A percentile compares a stretch with the other conserved stretches of the same genome.
Conservation (phyloP, 53 echinoderm and acorn worm genomes). For the Henricia sp. region DNA sequence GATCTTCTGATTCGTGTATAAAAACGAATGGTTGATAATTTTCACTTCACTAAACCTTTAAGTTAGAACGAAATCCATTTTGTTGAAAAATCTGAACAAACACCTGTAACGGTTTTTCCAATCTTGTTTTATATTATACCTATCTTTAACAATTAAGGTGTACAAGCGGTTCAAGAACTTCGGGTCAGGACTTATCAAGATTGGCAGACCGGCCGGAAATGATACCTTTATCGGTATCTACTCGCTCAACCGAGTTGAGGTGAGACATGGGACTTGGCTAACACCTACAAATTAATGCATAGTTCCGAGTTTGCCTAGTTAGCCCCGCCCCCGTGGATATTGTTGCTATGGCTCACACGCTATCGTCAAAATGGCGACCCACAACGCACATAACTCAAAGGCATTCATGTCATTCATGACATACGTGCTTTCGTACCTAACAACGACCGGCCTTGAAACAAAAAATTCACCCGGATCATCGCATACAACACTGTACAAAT, state of each 20-base stretch:
- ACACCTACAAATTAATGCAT: background rate
- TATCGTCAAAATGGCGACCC: background rate
- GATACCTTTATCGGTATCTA: slow-evolving; percentile 86
- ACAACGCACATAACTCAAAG: too few relatives aligned
- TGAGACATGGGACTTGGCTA: slow-evolving; percentile 4
- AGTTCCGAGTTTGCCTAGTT: background rate
- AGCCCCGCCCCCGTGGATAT: too few relatives aligned
- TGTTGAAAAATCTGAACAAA: too few relatives aligned
- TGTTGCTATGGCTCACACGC: background rate
- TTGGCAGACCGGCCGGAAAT: slow-evolving; percentile 70
- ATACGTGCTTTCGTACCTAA: too few relatives aligned
- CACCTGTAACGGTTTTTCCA: background rate
- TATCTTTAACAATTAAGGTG: slow-evolving; percentile 60
- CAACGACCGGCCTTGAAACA: too few relatives aligned
- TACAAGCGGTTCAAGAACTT: slow-evolving; percentile 69
- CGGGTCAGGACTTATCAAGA: slow-evolving; percentile 79
- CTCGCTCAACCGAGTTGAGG: slow-evolving; percentile 87
- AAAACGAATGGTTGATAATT: background rate
- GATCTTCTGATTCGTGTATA: background rate
- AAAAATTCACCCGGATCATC: too few relatives aligned
- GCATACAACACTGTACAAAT: too few relatives aligned
- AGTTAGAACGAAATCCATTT: background rate
- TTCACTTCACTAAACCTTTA: background rate
- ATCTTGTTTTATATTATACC: background rate
- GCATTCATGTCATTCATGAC: too few relatives aligned